Base-by-base conservation (phyloP, 2,888 invertebrate genomes). In the Ernsta delagoae region DNA sequence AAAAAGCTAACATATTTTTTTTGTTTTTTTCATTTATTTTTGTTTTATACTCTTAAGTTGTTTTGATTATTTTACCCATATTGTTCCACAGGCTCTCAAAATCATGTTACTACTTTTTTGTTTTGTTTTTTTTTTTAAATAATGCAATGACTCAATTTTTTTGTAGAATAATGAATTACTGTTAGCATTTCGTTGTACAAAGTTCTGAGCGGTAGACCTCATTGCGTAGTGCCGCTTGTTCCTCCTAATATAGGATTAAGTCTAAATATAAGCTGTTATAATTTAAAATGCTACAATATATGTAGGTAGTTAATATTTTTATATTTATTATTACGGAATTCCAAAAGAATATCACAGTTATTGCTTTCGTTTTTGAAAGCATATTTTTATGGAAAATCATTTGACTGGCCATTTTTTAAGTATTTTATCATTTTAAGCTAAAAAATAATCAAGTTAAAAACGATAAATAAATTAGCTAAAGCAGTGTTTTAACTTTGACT, bases 231-330 rank as follows among this genome's bases (percentile, higher is more conserved):
- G 31, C 53, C 50, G 12, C 60, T 69, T 60, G 71, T 74, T 74
- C 74, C 72, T 71, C 65, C 24, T 70, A 72, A 53, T 50, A 12
- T 71, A 70, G 65, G 9, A 45, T 59, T 71, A 69, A 70, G 63
- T 68, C 69, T 72, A 75, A 65, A 50, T 68, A n/a, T 69, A 63
- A 62, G 63, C 70, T 71, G 72, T 73, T 74, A 62, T 73, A 74
- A 71, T 71, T 74, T 72, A 72, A 71, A 65, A 39, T 57, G 45
- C 45, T 48, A 36, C n/a, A 12, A 36, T 59, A 53, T 9, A 5
- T 36, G 6, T 36, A n/a, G 4, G 6, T 36, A 41, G 41, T 41
- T 41, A 41, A 9, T 74, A 73, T 63, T 71, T 72, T 71, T 69
- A 72, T 71, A 71, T 41, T 41, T 73, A 73, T 73, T 75, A 74